A percentile compares a stretch with the other conserved stretches of the same genome.
phyloP scores from a whole-genome alignment of 2,888 invertebrate species.

The Leptopilina myrica region DNA sequence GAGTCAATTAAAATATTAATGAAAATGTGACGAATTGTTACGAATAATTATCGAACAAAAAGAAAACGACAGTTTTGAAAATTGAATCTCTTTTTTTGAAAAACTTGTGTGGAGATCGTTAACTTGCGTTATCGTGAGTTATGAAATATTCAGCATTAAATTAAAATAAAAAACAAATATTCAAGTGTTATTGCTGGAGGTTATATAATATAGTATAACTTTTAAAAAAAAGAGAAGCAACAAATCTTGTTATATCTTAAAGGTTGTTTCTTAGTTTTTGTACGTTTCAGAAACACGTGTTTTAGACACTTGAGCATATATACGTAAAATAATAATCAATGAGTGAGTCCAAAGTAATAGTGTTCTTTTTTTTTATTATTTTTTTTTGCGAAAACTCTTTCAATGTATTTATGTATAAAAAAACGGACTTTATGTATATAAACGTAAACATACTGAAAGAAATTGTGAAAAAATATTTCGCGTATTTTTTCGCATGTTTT shows the following conservation, averaged over 20 bases:
- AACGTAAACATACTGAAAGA: conserved; percentile 4
- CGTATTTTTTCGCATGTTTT: background rate
- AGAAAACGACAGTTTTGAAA: background rate
- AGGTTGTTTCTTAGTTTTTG: conserved; percentile 65
- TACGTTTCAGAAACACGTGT: conserved; percentile 65
- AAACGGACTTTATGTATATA: background rate
- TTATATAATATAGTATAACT: conserved; percentile 42
- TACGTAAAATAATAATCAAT: conserved; percentile 59
- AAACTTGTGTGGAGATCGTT: conserved; percentile 21
- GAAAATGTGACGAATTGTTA: conserved; percentile 52
- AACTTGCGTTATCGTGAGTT: conserved; percentile 21
- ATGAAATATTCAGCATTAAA: conserved; percentile 9
- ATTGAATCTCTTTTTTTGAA: conserved; percentile 1
- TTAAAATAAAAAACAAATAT: background rate
- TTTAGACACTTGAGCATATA: conserved; percentile 69
- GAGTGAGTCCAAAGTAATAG: conserved; percentile 48
- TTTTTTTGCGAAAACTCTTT: no score
- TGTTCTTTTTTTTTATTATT: conserved; percentile 32
- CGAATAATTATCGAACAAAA: conserved; percentile 1
- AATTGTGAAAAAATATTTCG: background rate
- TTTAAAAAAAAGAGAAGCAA: conserved; percentile 35
- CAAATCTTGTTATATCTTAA: conserved; percentile 57
- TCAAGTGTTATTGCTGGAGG: conserved; percentile 28
- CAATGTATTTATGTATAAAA: conserved; percentile 36
- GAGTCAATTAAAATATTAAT: conserved; percentile 56